phyloP scores from a whole-genome alignment of 2,113 vertebrate species.

The Heliornis fulica region DNA sequence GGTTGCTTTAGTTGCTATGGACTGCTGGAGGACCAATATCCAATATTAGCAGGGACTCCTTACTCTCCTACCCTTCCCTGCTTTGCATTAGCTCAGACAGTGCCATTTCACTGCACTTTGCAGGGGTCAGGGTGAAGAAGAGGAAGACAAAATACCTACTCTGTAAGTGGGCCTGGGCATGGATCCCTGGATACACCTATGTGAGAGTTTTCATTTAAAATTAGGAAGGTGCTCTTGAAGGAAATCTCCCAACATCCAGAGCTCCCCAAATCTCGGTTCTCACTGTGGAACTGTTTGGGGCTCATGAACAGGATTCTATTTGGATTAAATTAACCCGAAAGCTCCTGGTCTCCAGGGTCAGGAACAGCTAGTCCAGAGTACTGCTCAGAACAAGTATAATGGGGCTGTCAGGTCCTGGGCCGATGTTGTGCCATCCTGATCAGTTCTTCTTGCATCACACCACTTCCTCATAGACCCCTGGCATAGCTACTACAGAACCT shows the following conservation, averaged over 20 bases:
- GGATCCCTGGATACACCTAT: background rate
- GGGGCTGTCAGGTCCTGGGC: background rate
- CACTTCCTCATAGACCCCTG: background rate
- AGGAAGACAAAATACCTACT: background rate
- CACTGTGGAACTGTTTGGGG: background rate
- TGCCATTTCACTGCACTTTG: background rate
- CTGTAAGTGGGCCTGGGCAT: background rate
- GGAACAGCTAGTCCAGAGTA: background rate
- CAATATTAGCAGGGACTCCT: background rate
- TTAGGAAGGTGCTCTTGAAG: background rate
- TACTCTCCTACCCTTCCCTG: background rate
- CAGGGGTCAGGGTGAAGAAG: background rate
- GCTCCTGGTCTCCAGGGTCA: background rate
- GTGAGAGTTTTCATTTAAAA: background rate
- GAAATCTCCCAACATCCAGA: background rate
- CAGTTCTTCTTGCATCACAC: background rate
- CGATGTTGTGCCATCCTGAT: background rate
- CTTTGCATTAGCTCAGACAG: background rate
- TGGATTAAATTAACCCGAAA: background rate
- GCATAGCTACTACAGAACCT: background rate
- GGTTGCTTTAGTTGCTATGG: background rate
- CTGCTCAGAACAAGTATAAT: background rate
- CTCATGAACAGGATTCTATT: background rate
- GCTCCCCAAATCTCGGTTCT: background rate
- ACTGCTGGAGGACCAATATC: background rate